Base-by-base conservation (phyloP, 2,797 vertebrate species). In the Channallabes apus region DNA sequence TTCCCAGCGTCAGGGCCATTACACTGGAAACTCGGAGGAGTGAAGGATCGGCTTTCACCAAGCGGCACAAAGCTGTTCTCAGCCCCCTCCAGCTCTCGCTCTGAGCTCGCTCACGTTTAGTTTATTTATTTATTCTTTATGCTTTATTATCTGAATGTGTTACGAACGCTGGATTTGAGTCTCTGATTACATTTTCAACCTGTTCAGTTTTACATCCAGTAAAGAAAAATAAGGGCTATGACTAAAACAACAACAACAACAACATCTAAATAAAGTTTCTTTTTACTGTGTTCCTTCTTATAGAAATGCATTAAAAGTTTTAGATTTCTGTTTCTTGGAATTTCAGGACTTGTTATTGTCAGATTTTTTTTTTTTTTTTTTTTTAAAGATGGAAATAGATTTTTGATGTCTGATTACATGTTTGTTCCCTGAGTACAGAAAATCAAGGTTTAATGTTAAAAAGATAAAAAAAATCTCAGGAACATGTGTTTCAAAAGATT, bases 1-100 rank as follows among this genome's bases (percentile, higher is more conserved):
- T 91, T 94, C 93, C 89, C 91, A 92, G 93, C 94, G 94, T 94
- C 80, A 82, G 88, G 89, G 85, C 86, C 83, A 90, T 92, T 95
- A 94, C 90, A 84, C 84, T 92, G 91, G 91, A 95, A 95, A 95
- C 84, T 91, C 82, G 90, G 88, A 85, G 89, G 85, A 89, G 86
- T 17, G 75, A 83, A 62, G 79, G 92, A 92, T 94, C 90, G 80
- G 76, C 86, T 94, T 93, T 91, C 83, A 56, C 88, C 88, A 88
- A 72, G 89, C 78, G 88, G 85, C 87, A 86, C 82, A 90, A 88
- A 86, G 89, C 89, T 78, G 86, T 78, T 87, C 78, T 80, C 61
- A 64, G 67, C 59, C 77, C 12, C 59, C 65, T 79, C 69, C 78
- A 82, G 61, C 69, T 75, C 20, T 32, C 38, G 7, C 6, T 46